phyloP scores from a whole-genome alignment of 2,888 invertebrate genomes.

The Coremacera marginata region DNA sequence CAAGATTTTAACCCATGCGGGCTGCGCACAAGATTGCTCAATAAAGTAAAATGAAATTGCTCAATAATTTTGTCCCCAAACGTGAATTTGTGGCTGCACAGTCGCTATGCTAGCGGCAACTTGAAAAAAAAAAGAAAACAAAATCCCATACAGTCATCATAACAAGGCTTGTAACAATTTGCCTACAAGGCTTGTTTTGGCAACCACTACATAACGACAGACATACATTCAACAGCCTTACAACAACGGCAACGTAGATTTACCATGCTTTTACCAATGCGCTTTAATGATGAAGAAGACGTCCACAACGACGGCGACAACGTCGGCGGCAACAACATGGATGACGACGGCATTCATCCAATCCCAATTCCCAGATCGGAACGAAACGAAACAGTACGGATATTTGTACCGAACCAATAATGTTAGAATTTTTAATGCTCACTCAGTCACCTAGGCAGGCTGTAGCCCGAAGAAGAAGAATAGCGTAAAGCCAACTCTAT shows the following conservation, averaged over 20 bases:
- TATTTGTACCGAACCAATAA: slow-evolving; percentile 16
- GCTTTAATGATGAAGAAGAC: not conserved
- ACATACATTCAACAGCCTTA: slow-evolving; percentile 17
- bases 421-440: slow-evolving; percentile 22
- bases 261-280: slow-evolving; percentile 36
- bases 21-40: slow-evolving; percentile 55
- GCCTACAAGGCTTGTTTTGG: slow-evolving; percentile 54
- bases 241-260: slow-evolving; percentile 40
- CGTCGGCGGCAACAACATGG: not conserved
- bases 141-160: slow-evolving; percentile 41
- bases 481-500: not conserved
- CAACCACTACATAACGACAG: slow-evolving; percentile 27
- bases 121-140: slow-evolving; percentile 4
- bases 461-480: not conserved
- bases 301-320: not conserved
- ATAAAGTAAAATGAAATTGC: slow-evolving; percentile 65
- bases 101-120: slow-evolving; percentile 17
- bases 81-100: not conserved
- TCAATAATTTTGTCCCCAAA: slow-evolving; percentile 64
- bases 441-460: not conserved
- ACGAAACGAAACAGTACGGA: slow-evolving; percentile 29
- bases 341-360: slow-evolving; percentile 8
- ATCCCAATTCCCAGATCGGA: slow-evolving; percentile 20
- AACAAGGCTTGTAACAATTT: slow-evolving; percentile 54
- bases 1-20: no score